Conservation (phyloP, 2,888 invertebrate species). For the Dilophus febrilis region DNA sequence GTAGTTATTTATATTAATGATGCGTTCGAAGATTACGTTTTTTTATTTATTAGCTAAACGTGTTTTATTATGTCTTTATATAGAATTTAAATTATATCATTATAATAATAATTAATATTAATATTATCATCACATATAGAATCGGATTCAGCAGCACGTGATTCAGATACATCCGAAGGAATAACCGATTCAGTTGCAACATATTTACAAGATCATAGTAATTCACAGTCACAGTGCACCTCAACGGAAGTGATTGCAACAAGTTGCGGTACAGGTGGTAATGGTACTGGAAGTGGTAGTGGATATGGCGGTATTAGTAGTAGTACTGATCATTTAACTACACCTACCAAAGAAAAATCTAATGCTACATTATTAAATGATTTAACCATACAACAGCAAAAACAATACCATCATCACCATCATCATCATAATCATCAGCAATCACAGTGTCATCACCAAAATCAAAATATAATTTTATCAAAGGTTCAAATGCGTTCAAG, state of each 20-base stretch:
- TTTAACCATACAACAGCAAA: no score
- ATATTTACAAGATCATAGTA: slow-evolving; percentile 28
- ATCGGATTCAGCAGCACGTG: slow-evolving; percentile 36
- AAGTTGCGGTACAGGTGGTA: slow-evolving; percentile 38
- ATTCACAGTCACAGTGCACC: slow-evolving; percentile 32
- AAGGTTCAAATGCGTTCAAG: slow-evolving; percentile 24
- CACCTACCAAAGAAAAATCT: slow-evolving; percentile 23
- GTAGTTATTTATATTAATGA: no score
- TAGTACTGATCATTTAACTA: slow-evolving; percentile 14
- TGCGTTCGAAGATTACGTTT: no score
- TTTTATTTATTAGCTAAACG: neutral
- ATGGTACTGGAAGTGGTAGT: slow-evolving; percentile 20
- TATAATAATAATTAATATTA: neutral
- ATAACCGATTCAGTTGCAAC: slow-evolving; percentile 56
- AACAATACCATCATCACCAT: no score
- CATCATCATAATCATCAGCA: slow-evolving; percentile 12
- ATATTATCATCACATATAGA: slow-evolving; percentile 12
- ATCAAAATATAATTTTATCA: no score
- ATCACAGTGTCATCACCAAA: no score
- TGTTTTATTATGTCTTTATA: neutral
- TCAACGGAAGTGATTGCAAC: slow-evolving; percentile 30
- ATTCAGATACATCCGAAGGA: slow-evolving; percentile 61
- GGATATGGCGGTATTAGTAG: slow-evolving; percentile 7
- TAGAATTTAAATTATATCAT: no score
- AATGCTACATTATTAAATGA: slow-evolving; percentile 19